phyloP scores from a whole-genome alignment of 1,140 invertebrate genomes.

The Chymomyza costata region DNA sequence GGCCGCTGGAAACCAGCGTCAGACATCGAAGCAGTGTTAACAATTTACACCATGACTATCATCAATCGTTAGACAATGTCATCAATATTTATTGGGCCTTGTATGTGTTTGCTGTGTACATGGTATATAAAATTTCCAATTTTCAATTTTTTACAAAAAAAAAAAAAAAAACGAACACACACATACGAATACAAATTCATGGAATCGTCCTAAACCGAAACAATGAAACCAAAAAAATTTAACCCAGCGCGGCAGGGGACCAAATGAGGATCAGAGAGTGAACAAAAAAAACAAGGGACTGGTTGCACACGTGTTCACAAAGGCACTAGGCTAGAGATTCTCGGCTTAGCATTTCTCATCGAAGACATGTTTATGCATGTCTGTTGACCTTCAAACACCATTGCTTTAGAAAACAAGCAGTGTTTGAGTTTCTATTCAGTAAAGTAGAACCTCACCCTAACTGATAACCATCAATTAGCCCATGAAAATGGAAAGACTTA shows the following conservation, averaged over 20 bases:
- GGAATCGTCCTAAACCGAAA: conserved; percentile 19
- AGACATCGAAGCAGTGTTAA: conserved; percentile 39
- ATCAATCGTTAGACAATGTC: conserved; percentile 38
- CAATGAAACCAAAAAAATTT: conserved; percentile 64
- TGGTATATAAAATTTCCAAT: background rate
- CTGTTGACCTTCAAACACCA: no score
- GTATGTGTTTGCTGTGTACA: conserved; percentile 27
- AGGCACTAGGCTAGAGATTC: conserved; percentile 29
- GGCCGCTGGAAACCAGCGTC: conserved; percentile 27
- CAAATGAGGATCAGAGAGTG: conserved; percentile 28
- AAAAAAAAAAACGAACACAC: conserved; percentile 18
- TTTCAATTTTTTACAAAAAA: conserved; percentile 6
- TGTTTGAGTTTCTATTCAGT: no score
- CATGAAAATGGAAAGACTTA: conserved; percentile 28
- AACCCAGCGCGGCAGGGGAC: conserved; percentile 58
- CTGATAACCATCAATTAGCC: conserved; percentile 21
- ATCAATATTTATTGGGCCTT: conserved; percentile 27
- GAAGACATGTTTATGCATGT: no score
- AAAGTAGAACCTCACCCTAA: no score
- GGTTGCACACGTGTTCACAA: conserved; percentile 68
- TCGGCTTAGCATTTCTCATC: no score
- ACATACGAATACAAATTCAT: conserved; percentile 13
- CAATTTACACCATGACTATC: conserved; percentile 41
- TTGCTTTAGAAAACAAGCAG: no score
- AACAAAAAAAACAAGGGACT: conserved; percentile 36